Evolutionary conservation across 2,888 invertebrate species (phyloP), one percentile per base, ranked within the genome.

Genomic region (Acheta domesticus): DNA sequence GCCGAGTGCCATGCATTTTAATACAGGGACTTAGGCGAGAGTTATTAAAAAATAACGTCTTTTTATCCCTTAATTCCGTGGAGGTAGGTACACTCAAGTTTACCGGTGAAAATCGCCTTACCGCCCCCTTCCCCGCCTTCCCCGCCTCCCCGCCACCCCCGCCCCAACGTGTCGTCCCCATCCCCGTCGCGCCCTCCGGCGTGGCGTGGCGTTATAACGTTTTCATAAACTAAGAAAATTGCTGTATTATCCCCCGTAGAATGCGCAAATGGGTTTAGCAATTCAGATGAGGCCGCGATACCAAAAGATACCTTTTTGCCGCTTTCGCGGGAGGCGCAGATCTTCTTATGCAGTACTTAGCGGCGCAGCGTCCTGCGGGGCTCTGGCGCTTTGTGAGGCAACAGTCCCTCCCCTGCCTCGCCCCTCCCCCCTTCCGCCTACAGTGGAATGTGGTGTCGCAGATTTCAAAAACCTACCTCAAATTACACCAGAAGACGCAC

Each of bases 151-250:
- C 16, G 14, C 14, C 16, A 5, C 1, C 14, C 62, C 14, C 62
- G n/a, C 62, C 62, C 14, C 1, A 5, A 12, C 62, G 14, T 19
- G 62, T 62, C n/a, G 62, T 5, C 14, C 62, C 62, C 16, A 62
- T 19, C n/a, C 62, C 3, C 62, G 36, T 8, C 36, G 36, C 36
- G 1, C 8, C 36, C 8, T 8, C 5, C 4, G 36, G 36, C 36
- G 36, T 62, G 62, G n/a, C 14, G 62, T 62, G n/a, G n/a, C n/a
- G 62, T 62, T 19, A 62, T 62, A 62, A 62, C 62, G 62, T 62
- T 62, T 62, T 62, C 62, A 62, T 62, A 62, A 62, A 62, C n/a
- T 14, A 62, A 62, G 62, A 62, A 62, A 62, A 62, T 62, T 62
- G 62, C 62, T 62, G n/a, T 62, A 62, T 62, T 62, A 62, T 62